Evolutionary conservation across 1,140 invertebrate species (phyloP).

Genomic region (Ostrea edulis): DNA sequence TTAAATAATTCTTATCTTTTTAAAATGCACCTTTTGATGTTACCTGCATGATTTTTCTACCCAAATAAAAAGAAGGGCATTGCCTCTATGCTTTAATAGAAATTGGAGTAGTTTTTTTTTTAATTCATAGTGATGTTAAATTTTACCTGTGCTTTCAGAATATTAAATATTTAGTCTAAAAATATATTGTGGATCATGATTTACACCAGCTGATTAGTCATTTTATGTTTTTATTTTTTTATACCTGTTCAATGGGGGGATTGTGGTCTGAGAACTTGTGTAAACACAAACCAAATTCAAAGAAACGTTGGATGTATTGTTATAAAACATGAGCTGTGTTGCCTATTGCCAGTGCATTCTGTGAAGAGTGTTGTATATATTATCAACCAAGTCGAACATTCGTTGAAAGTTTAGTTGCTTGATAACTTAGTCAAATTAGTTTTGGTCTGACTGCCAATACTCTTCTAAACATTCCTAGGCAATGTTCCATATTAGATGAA

Average conservation of each 20-base stretch:
- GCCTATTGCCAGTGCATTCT: not conserved
- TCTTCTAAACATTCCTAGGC: too few relatives aligned
- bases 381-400: too few relatives aligned
- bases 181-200: not conserved
- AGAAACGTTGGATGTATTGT: not conserved
- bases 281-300: not conserved
- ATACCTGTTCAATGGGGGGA: not conserved
- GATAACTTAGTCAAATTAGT: too few relatives aligned
- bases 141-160: too few relatives aligned
- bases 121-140: too few relatives aligned
- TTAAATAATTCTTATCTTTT: too few relatives aligned
- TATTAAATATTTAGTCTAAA: too few relatives aligned
- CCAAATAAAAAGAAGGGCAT: not conserved
- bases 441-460: too few relatives aligned
- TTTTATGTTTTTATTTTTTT: not conserved
- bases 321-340: not conserved
- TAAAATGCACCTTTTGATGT: not conserved
- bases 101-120: not conserved
- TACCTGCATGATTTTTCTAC: not conserved
- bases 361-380: not conserved
- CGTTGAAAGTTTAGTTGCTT: too few relatives aligned
- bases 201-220: not conserved
- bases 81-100: not conserved
- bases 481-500: too few relatives aligned
- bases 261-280: not conserved